Conservation (phyloP, 2,113 vertebrate genomes). For the Cariama cristata region DNA sequence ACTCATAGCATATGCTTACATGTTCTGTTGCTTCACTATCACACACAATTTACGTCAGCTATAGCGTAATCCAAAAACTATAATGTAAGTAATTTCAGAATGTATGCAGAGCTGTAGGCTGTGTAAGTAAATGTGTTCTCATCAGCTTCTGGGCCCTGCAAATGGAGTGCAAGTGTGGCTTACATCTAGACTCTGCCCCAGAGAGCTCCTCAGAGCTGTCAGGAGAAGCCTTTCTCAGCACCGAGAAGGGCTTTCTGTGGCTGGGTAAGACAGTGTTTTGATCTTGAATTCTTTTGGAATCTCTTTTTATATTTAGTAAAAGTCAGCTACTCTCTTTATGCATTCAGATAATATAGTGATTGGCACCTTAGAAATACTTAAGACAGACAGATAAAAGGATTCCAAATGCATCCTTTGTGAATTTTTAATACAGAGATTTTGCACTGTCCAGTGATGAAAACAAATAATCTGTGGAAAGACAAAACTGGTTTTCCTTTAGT, state of each 20-base stretch:
- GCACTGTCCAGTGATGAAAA: slow-evolving; percentile 35
- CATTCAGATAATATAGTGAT: background rate
- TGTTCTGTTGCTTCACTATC: background rate
- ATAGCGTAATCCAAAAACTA: background rate
- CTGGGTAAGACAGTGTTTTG: background rate
- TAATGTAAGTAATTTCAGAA: background rate
- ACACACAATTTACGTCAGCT: background rate
- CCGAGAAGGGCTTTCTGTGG: background rate
- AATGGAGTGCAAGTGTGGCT: background rate
- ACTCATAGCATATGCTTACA: background rate
- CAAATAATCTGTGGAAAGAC: slow-evolving; percentile 12
- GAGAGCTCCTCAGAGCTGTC: background rate
- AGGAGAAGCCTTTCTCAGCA: background rate
- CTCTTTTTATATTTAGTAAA: background rate
- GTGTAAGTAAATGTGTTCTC: background rate
- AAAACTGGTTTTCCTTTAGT: background rate
- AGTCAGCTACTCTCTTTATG: background rate
- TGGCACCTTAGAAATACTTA: slow-evolving; percentile 23
- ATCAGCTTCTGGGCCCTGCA: background rate
- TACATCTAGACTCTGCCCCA: background rate
- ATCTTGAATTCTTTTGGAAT: background rate
- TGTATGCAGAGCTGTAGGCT: background rate
- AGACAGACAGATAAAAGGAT: slow-evolving; percentile 10
- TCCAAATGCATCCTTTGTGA: background rate
- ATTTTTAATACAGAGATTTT: slow-evolving; percentile 28